These are phyloP conservation scores for Etia nguti DNA, from an alignment of 2,113 vertebrate genomes.

Conservation along the genomic window DNA sequence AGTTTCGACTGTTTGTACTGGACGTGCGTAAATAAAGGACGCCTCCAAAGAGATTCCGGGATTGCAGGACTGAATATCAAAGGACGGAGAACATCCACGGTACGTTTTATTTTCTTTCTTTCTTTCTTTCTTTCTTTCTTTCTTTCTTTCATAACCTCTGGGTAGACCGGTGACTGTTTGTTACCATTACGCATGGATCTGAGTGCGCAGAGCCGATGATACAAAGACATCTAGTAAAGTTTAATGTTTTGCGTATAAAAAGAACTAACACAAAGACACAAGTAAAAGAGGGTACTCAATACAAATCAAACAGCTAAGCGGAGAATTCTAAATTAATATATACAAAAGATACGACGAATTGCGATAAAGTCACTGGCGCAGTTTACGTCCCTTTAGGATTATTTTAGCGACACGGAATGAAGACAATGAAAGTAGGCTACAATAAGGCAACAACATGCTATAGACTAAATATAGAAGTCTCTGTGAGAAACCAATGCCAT, in stretches of 20 bases:
- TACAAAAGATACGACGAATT: background rate
- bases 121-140: background rate
- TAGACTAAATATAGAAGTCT: background rate
- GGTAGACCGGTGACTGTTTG: background rate
- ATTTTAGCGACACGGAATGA: background rate
- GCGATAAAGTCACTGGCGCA: background rate
- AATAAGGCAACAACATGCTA: background rate
- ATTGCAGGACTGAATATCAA: background rate
- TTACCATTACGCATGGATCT: slow-evolving; percentile 30
- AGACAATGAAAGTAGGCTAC: background rate
- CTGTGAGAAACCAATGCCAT: background rate
- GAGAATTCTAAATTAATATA: background rate
- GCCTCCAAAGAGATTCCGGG: background rate
- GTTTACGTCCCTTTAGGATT: background rate
- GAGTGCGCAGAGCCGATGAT: background rate
- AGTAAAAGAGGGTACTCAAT: background rate
- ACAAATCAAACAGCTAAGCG: background rate
- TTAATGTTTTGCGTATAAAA: background rate
- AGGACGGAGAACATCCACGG: background rate
- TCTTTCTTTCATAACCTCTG: background rate
- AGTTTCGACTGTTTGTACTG: background rate
- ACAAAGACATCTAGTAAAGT: background rate
- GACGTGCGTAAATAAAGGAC: slow-evolving; percentile 33
- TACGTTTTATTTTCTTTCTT: background rate
- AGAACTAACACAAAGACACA: background rate